Evolutionary conservation across 2,797 vertebrate species (phyloP), one percentile per base, ranked within the genome.

Genomic region (Myoxocephalus aenaeus): DNA sequence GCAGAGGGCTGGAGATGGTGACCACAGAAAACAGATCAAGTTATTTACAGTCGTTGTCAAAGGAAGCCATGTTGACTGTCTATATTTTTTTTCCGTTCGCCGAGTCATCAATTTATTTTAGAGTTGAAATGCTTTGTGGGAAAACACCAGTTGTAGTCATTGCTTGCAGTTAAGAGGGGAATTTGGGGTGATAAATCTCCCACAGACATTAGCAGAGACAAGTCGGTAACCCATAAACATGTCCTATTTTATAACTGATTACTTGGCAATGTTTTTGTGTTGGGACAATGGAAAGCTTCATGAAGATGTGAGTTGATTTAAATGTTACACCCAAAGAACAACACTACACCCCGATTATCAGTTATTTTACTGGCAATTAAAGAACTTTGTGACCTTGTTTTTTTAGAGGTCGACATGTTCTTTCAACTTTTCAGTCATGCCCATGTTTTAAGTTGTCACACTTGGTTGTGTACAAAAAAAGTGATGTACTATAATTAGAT

Each of bases 81-180:
- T 46, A 1, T 11, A 29, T 50, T 29, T 65, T 51, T 15, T 61
- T 20, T 40, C 25, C 20, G n/a, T 32, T 68, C 9, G 22, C 18
- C 18, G 54, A 82, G 57, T 89, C 77, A 83, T 29, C 0, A 1
- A 9, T 66, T 65, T 80, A 81, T 84, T 89, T 73, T 66, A 34
- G 56, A 71, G 11, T 3, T 40, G 22, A 77, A 72, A 53, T 0
- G 13, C 36, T 62, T 42, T 51, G 50, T 76, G 77, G 77, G 82
- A 70, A 89, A 84, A 50, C 51, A 79, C 73, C 76, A 69, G 25
- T 51, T 64, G 13, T 22, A 79, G 50, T 85, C 51, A 56, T 86
- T 66, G 17, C 32, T 54, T 40, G 13, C 17, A 57, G 61, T 20
- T 10, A 5, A 58, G 38, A 75, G 9, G 40, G 56, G 57, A 3